Percentiles rank a stretch among this genome's conserved stretches.
These are phyloP conservation scores for Hydrotaea diabolus DNA, from an alignment of 2,888 invertebrate species.

Conservation along the genomic window DNA sequence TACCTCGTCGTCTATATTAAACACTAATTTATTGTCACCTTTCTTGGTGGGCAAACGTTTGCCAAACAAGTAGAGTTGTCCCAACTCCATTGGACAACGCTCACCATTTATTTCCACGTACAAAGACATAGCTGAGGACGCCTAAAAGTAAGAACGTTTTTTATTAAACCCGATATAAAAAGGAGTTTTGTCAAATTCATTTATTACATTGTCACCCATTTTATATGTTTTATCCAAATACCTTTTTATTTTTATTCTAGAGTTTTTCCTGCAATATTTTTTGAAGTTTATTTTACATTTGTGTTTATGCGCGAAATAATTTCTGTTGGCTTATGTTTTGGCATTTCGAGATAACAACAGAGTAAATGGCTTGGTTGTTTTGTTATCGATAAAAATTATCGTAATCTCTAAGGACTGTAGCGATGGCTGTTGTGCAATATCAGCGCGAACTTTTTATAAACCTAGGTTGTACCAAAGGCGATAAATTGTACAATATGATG, in stretches of 20 bases:
- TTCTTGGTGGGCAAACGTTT: not conserved
- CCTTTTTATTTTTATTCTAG: not conserved
- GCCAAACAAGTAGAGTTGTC: slow-evolving; percentile 57
- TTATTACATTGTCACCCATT: slow-evolving; percentile 30
- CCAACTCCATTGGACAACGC: slow-evolving; percentile 37
- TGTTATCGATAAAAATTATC: too few relatives aligned
- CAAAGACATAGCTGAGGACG: slow-evolving; percentile 51
- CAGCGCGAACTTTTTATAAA: too few relatives aligned
- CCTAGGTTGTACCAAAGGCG: too few relatives aligned
- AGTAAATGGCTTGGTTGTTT: not conserved
- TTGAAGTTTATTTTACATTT: not conserved
- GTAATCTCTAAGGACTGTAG: too few relatives aligned
- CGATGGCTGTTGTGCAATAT: too few relatives aligned
- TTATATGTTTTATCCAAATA: not conserved
- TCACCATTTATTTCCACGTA: slow-evolving; percentile 46
- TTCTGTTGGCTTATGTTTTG: not conserved
- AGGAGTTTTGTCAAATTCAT: not conserved
- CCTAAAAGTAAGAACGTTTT: not conserved
- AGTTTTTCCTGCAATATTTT: not conserved
- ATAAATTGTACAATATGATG: too few relatives aligned
- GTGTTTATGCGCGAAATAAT: not conserved
- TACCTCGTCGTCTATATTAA: slow-evolving; percentile 45
- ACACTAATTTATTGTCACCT: not conserved
- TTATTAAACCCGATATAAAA: not conserved
- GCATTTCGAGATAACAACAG: not conserved